phyloP scores from a whole-genome alignment of 2,797 vertebrate genomes.

The Myioborus miniatus region DNA sequence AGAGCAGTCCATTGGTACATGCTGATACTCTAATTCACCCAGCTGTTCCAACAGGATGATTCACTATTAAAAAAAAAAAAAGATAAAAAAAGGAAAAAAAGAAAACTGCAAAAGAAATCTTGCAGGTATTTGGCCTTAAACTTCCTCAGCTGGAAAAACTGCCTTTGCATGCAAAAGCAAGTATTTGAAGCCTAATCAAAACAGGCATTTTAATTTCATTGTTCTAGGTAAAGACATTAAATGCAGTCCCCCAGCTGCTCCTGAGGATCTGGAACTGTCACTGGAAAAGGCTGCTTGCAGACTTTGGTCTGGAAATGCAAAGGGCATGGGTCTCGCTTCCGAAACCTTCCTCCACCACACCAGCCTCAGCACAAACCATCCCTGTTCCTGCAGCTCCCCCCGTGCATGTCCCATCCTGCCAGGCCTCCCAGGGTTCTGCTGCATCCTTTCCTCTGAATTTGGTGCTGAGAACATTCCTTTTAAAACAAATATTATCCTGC shows the following conservation, averaged over 20 bases:
- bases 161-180: neutral
- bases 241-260: neutral
- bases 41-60: neutral
- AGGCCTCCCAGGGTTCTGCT: neutral
- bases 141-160: neutral
- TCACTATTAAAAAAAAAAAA: neutral
- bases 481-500: neutral
- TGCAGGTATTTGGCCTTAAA: neutral
- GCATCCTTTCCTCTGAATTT: neutral
- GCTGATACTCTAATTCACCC: neutral
- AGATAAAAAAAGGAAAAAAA: neutral
- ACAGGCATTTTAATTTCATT: neutral
- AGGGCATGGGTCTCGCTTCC: neutral
- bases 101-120: neutral
- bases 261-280: neutral
- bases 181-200: neutral
- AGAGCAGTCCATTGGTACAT: neutral
- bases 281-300: neutral
- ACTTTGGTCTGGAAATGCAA: accelerated
- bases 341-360: accelerated
- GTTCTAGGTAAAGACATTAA: neutral
- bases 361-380: neutral
- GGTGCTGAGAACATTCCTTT: neutral
- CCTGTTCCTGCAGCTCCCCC: neutral
- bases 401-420: accelerated